These are phyloP conservation scores for Spongia lamella DNA, from an alignment of 37 sponge, comb jelly and placozoan species.

Conservation along the genomic window DNA sequence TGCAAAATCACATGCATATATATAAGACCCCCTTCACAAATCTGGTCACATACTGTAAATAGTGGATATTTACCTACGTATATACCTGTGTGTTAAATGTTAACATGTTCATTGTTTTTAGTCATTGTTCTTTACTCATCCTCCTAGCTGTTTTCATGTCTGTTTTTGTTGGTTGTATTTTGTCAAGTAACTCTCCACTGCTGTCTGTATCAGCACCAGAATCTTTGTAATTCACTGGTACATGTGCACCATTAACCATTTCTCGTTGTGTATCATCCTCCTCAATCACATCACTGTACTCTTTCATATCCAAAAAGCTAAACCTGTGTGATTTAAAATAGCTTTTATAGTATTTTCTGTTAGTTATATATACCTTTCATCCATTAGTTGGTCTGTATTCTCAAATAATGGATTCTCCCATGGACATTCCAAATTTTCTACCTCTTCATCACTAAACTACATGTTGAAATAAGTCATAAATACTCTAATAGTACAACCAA, in stretches of 20 bases:
- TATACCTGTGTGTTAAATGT: too few relatives aligned
- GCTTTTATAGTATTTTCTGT: not conserved
- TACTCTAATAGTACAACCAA: too few relatives aligned
- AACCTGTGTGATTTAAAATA: conserved; percentile 9
- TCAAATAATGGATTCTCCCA: conserved; percentile 91
- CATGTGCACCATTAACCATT: not conserved
- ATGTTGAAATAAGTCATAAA: not conserved
- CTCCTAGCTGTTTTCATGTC: too few relatives aligned
- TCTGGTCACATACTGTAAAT: too few relatives aligned
- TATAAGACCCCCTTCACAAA: too few relatives aligned
- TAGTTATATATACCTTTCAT: conserved; percentile 62
- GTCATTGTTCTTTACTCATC: too few relatives aligned
- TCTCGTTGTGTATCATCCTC: not conserved
- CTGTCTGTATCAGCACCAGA: too few relatives aligned
- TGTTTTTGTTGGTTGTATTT: not conserved
- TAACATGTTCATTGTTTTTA: too few relatives aligned
- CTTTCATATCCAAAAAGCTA: conserved; percentile 36
- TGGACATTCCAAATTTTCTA: conserved; percentile 31
- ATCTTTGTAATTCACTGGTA: not conserved
- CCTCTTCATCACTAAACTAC: conserved; percentile 71
- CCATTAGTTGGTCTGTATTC: conserved; percentile 83
- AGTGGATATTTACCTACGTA: too few relatives aligned
- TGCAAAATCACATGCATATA: too few relatives aligned
- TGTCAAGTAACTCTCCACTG: not conserved
- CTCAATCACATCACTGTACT: conserved; percentile 4